A percentile compares a stretch with the other conserved stretches of the same genome.
These are phyloP conservation scores for Listrodromus nycthemerus DNA, from an alignment of 2,888 invertebrate genomes.

Conservation along the genomic window DNA sequence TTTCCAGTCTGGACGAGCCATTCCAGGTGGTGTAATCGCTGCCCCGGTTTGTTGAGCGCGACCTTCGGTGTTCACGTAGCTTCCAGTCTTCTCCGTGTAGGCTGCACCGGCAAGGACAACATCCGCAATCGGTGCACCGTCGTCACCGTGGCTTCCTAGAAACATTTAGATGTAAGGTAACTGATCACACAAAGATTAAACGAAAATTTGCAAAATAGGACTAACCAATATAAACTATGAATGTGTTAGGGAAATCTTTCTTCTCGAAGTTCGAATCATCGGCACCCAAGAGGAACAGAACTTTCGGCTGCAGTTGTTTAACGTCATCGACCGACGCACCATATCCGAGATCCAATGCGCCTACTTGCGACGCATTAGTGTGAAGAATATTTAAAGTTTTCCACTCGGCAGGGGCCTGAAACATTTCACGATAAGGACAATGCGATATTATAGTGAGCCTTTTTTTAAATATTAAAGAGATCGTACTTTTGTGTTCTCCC, in stretches of 20 bases:
- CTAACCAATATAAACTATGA: slow-evolving; percentile 94
- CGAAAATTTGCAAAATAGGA: neutral
- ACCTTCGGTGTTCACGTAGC: slow-evolving; percentile 99
- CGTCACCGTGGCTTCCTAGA: slow-evolving; percentile 97
- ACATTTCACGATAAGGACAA: slow-evolving; percentile 36
- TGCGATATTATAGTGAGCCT: slow-evolving; percentile 18
- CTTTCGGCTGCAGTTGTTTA: slow-evolving; percentile 89
- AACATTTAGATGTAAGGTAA: slow-evolving; percentile 39
- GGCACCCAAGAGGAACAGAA: slow-evolving; percentile 97
- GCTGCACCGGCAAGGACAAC: slow-evolving; percentile 97
- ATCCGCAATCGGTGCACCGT: slow-evolving; percentile 96
- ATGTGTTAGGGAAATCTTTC: slow-evolving; percentile 91
- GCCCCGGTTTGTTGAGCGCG: slow-evolving; percentile 95
- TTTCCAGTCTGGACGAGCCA: slow-evolving; percentile 99
- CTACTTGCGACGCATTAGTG: slow-evolving; percentile 96
- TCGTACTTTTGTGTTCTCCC: slow-evolving; percentile 86
- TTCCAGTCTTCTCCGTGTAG: slow-evolving; percentile 99
- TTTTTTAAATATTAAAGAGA: neutral
- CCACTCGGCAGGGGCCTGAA: slow-evolving; percentile 86
- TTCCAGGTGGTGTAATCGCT: slow-evolving; percentile 96
- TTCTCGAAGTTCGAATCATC: slow-evolving; percentile 93
- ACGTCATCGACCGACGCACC: slow-evolving; percentile 87
- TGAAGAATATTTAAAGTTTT: slow-evolving; percentile 97
- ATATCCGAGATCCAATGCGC: slow-evolving; percentile 98
- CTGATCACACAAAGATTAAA: neutral